Conservation (phyloP, 2,888 invertebrate genomes). For the Sisyra terminalis region DNA sequence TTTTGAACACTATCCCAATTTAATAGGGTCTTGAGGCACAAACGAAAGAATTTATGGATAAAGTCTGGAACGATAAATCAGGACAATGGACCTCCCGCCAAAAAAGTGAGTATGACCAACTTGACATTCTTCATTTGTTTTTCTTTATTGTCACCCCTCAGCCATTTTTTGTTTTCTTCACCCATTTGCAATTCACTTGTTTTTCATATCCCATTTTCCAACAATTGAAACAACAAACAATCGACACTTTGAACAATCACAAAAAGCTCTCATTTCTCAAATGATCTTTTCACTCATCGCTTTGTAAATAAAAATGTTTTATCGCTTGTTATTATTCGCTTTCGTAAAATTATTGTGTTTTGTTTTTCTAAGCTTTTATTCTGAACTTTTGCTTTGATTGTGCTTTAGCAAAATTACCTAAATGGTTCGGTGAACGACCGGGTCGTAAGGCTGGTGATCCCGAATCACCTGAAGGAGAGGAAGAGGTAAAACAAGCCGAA, state of each 20-base stretch:
- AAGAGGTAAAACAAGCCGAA: conserved; percentile 64
- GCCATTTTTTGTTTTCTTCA: too few species aligned
- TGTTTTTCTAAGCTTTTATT: too few species aligned
- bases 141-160: too few species aligned
- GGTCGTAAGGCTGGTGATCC: conserved; percentile 82
- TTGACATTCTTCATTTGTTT: not conserved
- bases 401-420: conserved; percentile 79
- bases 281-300: conserved; percentile 4
- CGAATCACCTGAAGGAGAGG: conserved; percentile 83
- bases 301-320: conserved; percentile 1
- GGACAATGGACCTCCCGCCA: conserved; percentile 79
- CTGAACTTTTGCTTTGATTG: conserved; percentile 4
- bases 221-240: not conserved
- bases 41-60: conserved; percentile 72
- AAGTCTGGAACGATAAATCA: conserved; percentile 74
- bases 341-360: too few species aligned
- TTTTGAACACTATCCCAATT: conserved; percentile 12
- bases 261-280: not conserved
- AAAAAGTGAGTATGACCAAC: conserved; percentile 51
- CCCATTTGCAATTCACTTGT: not conserved
- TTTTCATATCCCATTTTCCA: not conserved
- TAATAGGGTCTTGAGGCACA: conserved; percentile 69
- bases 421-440: conserved; percentile 91
- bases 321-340: not conserved
- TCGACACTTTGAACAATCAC: too few species aligned